Conservation (phyloP, 2,888 invertebrate genomes). For the Argyresthia goedartella region DNA sequence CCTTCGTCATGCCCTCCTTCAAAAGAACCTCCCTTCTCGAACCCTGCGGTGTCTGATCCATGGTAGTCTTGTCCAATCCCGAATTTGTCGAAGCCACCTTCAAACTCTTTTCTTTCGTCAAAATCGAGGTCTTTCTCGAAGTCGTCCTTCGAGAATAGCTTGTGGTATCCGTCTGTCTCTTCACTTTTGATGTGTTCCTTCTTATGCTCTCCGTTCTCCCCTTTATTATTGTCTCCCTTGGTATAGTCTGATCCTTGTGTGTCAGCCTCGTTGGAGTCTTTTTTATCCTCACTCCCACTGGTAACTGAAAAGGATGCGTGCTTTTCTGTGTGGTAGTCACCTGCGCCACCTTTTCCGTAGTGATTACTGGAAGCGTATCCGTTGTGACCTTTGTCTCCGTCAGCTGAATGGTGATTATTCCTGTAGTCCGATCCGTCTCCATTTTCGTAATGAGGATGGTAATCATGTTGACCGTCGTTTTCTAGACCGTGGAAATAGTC, state of each 20-base stretch:
- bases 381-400: conserved; percentile 63
- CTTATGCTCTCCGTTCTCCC: conserved; percentile 63
- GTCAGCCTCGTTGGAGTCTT: conserved; percentile 58
- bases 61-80: conserved; percentile 63
- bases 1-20: conserved; percentile 62
- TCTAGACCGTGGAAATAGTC: conserved; percentile 43
- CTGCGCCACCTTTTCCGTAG: conserved; percentile 67
- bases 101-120: conserved; percentile 74
- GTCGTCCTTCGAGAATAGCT: conserved; percentile 78
- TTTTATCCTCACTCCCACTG: conserved; percentile 61
- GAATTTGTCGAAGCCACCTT: conserved; percentile 72
- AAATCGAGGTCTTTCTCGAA: conserved; percentile 80
- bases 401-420: conserved; percentile 44
- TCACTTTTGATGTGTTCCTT: conserved; percentile 72
- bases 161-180: conserved; percentile 76
- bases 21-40: conserved; percentile 63
- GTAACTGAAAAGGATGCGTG: conserved; percentile 65
- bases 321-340: conserved; percentile 64
- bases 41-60: conserved; percentile 59
- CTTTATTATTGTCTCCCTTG: conserved; percentile 61
- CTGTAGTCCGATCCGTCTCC: conserved; percentile 54
- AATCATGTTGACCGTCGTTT: conserved; percentile 32
- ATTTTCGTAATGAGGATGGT: conserved; percentile 11
- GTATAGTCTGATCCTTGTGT: conserved; percentile 64
- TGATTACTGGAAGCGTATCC: conserved; percentile 59